Base-by-base conservation (phyloP, 2,797 vertebrate species). In the Hapalemur alaotrensis region DNA sequence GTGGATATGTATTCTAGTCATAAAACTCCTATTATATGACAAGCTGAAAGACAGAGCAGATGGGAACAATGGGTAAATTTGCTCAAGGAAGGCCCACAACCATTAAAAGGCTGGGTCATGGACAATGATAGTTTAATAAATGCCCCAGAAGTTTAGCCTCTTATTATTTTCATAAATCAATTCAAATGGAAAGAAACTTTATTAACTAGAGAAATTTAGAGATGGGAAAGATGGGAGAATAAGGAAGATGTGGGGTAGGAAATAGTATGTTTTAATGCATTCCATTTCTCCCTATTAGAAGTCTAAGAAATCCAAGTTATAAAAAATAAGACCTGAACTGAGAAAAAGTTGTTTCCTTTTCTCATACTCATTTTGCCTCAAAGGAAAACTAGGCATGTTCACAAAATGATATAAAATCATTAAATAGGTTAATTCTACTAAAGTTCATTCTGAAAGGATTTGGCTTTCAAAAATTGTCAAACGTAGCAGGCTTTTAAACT, bases 21-120 rank as follows among this genome's bases (percentile, higher is more conserved):
- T 95, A 87, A 93, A 97, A 90, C 35, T 93, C 84, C 72, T 72
- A 93, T 7, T 82, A 67, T 80, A 89, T 14, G 92, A 92, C 90
- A 97, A 81, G 86, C 28, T 85, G 50, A 92, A 93, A 97, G 88
- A 72, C 13, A 59, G 41, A 84, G 54, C n/a, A 95, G 86, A 97
- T 35, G 59, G 63, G 41, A 93, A 91, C 93, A 95, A 76, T 32
- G 38, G 52, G 82, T n/a, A 93, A 84, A 88, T 52, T 23, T 92
- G 91, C 28, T 87, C 35, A 86, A 75, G 57, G 46, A 76, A 86
- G 38, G 57, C 35, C 38, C 90, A 87, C 11, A 35, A 48, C 70
- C 85, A 92, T 83, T 67, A 81, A 93, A 91, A 95, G 59, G 35
- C 30, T 89, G 7, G 70, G n/a, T 84, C 94, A 65, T 6, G 59